A percentile compares a stretch with the other conserved stretches of the same genome.
Conservation (phyloP, 2,888 invertebrate genomes). For the Theodoxus fluviatilis region DNA sequence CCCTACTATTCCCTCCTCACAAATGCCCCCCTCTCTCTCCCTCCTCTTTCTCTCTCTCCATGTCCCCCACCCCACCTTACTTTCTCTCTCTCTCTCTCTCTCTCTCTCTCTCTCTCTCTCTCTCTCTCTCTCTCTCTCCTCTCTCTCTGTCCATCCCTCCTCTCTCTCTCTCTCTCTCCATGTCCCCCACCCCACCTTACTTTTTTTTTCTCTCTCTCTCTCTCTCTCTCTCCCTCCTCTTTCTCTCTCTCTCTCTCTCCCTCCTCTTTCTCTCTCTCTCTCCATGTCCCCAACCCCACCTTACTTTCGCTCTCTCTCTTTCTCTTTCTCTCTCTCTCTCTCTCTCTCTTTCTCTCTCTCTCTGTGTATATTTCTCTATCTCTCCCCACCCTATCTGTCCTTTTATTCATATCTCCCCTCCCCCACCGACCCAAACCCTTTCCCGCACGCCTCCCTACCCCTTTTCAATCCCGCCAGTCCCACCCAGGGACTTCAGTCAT, state of each 20-base stretch:
- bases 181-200: too few relatives aligned
- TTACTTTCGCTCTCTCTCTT: neutral
- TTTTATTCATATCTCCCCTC: too few relatives aligned
- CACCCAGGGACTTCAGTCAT: too few relatives aligned
- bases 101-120: constrained; percentile 1
- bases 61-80: neutral
- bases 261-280: neutral
- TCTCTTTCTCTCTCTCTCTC: neutral
- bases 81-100: neutral
- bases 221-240: neutral
- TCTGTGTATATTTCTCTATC: neutral
- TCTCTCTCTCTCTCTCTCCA: neutral
- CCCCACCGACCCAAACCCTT: too few relatives aligned
- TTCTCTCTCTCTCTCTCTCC: neutral
- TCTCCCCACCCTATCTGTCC: neutral
- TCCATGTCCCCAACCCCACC: neutral
- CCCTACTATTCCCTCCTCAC: too few relatives aligned
- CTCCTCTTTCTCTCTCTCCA: neutral
- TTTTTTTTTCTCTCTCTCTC: neutral
- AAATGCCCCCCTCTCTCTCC: constrained; percentile 5
- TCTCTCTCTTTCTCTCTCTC: neutral
- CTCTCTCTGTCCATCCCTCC: neutral
- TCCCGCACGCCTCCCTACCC: too few relatives aligned
- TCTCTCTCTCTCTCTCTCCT: neutral
- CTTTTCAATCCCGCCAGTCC: too few relatives aligned